These are phyloP conservation scores for Stenoptilia bipunctidactyla DNA, from an alignment of 2,888 invertebrate species.

Conservation along the genomic window DNA sequence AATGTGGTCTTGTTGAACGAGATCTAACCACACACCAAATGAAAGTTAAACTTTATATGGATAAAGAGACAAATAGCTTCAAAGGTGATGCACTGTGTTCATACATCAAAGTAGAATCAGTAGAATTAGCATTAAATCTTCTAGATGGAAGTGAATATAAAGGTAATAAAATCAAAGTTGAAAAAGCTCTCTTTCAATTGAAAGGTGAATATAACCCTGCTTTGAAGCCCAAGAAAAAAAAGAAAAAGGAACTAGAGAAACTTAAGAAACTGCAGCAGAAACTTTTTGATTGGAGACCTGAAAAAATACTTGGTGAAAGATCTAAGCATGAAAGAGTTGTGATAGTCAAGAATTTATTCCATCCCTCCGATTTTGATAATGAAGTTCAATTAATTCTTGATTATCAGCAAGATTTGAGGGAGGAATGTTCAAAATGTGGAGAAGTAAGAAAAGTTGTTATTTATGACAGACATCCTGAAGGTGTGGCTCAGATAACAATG, in stretches of 20 bases:
- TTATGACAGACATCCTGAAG: constrained; percentile 94
- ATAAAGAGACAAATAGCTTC: constrained; percentile 79
- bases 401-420: constrained; percentile 90
- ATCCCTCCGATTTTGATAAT: constrained; percentile 88
- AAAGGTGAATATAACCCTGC: constrained; percentile 95
- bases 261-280: constrained; percentile 93
- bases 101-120: constrained; percentile 97
- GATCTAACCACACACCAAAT: constrained; percentile 84
- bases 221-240: constrained; percentile 90
- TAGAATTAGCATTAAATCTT: constrained; percentile 90
- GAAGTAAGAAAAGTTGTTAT: constrained; percentile 91
- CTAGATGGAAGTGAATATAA: constrained; percentile 88
- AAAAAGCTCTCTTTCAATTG: constrained; percentile 93
- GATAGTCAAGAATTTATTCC: constrained; percentile 94
- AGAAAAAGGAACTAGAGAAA: constrained; percentile 91
- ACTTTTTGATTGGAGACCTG: constrained; percentile 97
- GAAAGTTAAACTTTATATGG: constrained; percentile 93
- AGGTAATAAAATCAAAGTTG: constrained; percentile 87
- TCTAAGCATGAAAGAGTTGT: constrained; percentile 92
- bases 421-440: constrained; percentile 92
- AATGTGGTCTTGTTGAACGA: constrained; percentile 94
- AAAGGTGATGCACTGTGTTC: constrained; percentile 98
- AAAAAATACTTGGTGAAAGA: constrained; percentile 87
- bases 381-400: constrained; percentile 91
- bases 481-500: constrained; percentile 94